phyloP scores from a whole-genome alignment of 1,140 invertebrate species.

The Hylyphantes graminicola region DNA sequence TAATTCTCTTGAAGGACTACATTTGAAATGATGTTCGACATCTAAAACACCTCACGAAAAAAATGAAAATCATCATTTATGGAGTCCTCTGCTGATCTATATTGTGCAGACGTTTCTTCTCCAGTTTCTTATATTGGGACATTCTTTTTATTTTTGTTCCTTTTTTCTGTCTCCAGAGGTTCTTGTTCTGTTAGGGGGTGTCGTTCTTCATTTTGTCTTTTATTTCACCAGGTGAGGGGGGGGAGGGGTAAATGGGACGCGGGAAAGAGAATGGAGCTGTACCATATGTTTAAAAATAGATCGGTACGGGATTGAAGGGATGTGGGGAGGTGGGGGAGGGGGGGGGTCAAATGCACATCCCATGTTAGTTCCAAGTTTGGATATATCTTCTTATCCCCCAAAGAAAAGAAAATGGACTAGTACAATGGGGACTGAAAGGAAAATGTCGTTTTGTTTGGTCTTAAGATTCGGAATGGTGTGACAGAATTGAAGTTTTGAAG shows the following conservation, averaged over 20 bases:
- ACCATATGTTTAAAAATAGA: constrained; percentile 57
- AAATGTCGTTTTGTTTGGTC: not conserved
- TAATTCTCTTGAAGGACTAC: too few relatives aligned
- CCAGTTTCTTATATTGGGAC: too few relatives aligned
- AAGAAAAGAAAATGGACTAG: constrained; percentile 7
- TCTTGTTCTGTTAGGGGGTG: constrained; percentile 38
- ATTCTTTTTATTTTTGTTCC: not conserved
- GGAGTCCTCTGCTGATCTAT: too few relatives aligned
- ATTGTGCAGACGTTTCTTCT: too few relatives aligned
- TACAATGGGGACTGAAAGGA: not conserved
- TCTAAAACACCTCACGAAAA: too few relatives aligned
- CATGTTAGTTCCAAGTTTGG: constrained; percentile 34
- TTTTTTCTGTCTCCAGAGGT: not conserved
- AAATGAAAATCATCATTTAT: too few relatives aligned
- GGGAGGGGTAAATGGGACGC: constrained; percentile 8
- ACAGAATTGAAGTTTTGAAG: too few relatives aligned
- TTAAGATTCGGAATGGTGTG: too few relatives aligned
- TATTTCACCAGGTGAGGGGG: constrained; percentile 28
- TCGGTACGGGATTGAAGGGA: constrained; percentile 26
- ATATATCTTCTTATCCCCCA: constrained; percentile 1
- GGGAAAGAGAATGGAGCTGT: constrained; percentile 1
- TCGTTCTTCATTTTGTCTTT: constrained; percentile 52
- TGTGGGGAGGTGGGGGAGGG: not conserved
- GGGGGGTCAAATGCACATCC: constrained; percentile 20
- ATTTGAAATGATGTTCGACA: too few relatives aligned